Conservation (phyloP, 2,888 invertebrate species). For the Hipparchia sbordonii region DNA sequence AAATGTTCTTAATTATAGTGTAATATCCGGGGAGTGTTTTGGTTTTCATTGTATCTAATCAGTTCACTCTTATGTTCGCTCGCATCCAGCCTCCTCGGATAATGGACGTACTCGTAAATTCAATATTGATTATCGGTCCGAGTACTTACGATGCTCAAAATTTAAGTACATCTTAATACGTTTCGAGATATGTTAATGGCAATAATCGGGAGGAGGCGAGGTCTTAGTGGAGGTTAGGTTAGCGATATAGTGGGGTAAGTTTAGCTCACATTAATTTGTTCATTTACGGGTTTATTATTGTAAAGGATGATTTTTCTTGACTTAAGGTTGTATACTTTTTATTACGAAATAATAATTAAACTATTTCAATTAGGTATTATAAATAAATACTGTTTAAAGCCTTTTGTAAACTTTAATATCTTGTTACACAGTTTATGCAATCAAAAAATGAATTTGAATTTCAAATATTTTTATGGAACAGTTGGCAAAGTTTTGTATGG, state of each 20-base stretch:
- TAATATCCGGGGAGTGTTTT: conserved; percentile 73
- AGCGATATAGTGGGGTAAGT: conserved; percentile 25
- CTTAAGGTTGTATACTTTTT: no score
- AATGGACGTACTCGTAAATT: conserved; percentile 51
- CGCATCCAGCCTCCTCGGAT: conserved; percentile 55
- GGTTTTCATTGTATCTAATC: conserved; percentile 73
- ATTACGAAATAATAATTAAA: no score
- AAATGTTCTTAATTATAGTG: conserved; percentile 81
- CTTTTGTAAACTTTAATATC: no score
- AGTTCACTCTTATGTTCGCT: conserved; percentile 66
- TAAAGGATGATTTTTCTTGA: no score
- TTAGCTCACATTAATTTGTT: conserved; percentile 6
- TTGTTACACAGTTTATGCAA: no score
- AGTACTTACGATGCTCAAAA: conserved; percentile 50
- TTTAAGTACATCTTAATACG: conserved; percentile 48
- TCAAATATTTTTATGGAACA: no score
- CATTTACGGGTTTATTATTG: not conserved
- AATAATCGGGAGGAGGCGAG: conserved; percentile 42
- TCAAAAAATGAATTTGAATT: no score
- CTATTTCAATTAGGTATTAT: no score
- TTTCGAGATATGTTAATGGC: conserved; percentile 48
- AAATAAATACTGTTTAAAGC: no score
- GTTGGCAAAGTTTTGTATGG: no score
- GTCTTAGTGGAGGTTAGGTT: conserved; percentile 19
- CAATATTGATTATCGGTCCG: conserved; percentile 59